Evolutionary conservation across 1,140 invertebrate genomes (phyloP), one percentile per base, ranked within the genome.

Genomic region (Helicorthomorpha holstii): DNA sequence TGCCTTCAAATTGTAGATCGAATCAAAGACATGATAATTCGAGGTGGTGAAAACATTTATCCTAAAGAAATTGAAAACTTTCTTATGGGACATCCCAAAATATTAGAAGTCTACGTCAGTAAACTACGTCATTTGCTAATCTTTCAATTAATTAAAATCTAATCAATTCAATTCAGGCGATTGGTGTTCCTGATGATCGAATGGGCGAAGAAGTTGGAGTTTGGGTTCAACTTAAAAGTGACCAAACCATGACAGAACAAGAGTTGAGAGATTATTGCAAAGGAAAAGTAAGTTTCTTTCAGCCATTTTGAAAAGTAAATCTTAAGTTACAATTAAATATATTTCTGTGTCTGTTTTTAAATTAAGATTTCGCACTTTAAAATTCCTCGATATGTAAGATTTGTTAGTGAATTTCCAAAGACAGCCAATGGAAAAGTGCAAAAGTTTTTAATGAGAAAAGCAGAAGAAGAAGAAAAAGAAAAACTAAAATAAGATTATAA

Each of bases 201-300:
- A 70, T 87, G 48, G 89, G 88, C 0, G 90, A 94, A 71, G 84
- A 88, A 62, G 69, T 92, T 19, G 87, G 83, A 64, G 85, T 81
- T 0, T 86, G 81, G 61, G 67, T 94, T 38, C 66, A 75, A 53
- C 48, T 81, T 0, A 68, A 70, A n/a, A 59, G 65, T 22, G 16
- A 26, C 4, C 56, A 64, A 1, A 69, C 63, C 1, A 53, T 79
- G 1, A 75, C 69, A 0, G 68, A 66, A 0, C 66, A 80, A 1
- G 72, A 82, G 22, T 57, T 94, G 1, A 73, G 69, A 58, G 64
- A 73, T 1, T 89, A 75, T 66, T 81, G 81, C 57, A 78, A 77
- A 61, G 80, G 78, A 54, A 85, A 81, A 66, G 77, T 80, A 59
- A 45, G 16, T 34, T 86, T 0, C 71, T 78, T 58, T 92, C 79